phyloP scores from a whole-genome alignment of 2,113 vertebrate genomes.

The Brevimyrus niger region DNA sequence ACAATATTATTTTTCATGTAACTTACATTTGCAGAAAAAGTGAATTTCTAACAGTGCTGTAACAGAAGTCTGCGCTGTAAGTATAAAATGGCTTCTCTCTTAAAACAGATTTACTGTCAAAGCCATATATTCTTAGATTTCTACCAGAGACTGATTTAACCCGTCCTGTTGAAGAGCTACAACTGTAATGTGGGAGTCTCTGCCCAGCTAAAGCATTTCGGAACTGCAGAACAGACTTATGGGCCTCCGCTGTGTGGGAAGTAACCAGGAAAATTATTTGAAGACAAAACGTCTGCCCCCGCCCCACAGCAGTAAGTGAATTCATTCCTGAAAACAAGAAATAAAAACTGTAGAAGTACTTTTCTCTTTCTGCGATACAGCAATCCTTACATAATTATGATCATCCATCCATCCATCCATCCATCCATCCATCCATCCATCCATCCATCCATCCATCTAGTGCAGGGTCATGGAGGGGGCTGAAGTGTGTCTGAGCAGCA shows the following conservation, averaged over 20 bases:
- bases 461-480: neutral
- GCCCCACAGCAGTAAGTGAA: conserved; percentile 74
- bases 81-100: neutral
- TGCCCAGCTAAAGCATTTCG: conserved; percentile 55
- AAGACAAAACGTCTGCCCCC: conserved; percentile 58
- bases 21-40: neutral
- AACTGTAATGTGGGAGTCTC: conserved; percentile 49
- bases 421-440: too few relatives aligned
- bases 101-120: neutral
- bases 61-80: neutral
- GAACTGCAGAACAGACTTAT: conserved; percentile 16
- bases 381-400: too few relatives aligned
- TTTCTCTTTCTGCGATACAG: neutral
- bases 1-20: neutral
- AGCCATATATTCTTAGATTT: conserved; percentile 20
- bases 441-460: neutral
- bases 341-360: conserved; percentile 51
- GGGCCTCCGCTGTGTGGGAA: conserved; percentile 64
- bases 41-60: neutral
- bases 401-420: too few relatives aligned
- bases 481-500: neutral
- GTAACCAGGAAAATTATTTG: conserved; percentile 60
- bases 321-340: conserved; percentile 72
- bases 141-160: conserved; percentile 48
- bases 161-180: conserved; percentile 56